Evolutionary conservation across 2,888 invertebrate genomes (phyloP).

Genomic region (Pedicia rivosa): DNA sequence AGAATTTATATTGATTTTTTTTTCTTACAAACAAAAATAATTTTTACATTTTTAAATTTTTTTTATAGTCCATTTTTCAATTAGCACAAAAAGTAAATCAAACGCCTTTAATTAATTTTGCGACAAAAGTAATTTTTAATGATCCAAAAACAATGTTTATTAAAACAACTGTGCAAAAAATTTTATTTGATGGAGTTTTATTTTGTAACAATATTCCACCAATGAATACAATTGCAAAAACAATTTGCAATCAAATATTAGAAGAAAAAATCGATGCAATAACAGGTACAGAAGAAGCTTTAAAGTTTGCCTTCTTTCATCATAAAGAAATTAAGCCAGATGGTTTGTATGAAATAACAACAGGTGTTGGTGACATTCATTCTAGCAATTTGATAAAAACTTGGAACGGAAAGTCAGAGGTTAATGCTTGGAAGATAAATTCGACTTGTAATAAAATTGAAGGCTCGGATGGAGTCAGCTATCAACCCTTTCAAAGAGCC

Average conservation of each 20-base stretch:
- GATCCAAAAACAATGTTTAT: conserved; percentile 34
- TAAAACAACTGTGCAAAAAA: conserved; percentile 35
- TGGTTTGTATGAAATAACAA: conserved; percentile 48
- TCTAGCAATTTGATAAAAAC: conserved; percentile 33
- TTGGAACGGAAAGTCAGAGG: too few species aligned
- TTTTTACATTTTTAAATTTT: too few species aligned
- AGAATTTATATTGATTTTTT: too few species aligned
- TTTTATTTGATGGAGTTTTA: conserved; percentile 42
- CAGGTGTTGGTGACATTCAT: conserved; percentile 41
- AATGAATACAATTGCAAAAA: conserved; percentile 25
- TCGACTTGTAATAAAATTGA: too few species aligned
- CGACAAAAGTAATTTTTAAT: not conserved
- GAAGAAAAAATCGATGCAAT: conserved; percentile 34
- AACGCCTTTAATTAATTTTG: not conserved
- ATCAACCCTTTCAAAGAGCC: too few species aligned
- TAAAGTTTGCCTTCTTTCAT: conserved; percentile 38
- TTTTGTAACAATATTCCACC: conserved; percentile 34
- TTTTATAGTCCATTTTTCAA: too few species aligned
- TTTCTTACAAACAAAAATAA: too few species aligned
- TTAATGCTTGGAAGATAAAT: too few species aligned
- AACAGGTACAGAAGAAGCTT: conserved; percentile 31
- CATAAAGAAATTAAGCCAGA: too few species aligned
- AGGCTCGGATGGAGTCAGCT: conserved; percentile 33
- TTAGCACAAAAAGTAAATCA: too few species aligned
- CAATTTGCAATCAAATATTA: conserved; percentile 35